Base-by-base conservation (phyloP, 2,797 vertebrate genomes). In the Taenioides sp. region DNA sequence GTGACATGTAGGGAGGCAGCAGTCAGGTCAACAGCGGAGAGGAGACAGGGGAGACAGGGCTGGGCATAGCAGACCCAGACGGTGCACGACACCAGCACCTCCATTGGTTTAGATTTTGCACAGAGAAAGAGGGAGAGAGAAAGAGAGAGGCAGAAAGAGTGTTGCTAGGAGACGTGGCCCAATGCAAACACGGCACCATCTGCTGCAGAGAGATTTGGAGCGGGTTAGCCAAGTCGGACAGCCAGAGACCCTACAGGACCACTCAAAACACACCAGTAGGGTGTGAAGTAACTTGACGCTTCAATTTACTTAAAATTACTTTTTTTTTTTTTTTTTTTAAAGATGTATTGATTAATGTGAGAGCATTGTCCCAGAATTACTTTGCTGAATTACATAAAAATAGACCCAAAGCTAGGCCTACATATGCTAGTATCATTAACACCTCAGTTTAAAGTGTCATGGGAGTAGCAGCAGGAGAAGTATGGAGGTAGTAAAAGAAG, bases 141-240 rank as follows among this genome's bases (percentile, higher is more conserved):
- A 22, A 72, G 31, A 55, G 72, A 73, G 67, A 28, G 73, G 75
- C 78, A 72, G 73, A 85, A 77, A 82, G n/a, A 18, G 74, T 75
- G 93, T 94, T 94, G 93, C 93, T 94, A 94, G 90, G 93, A 91
- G 84, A 94, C 90, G 40, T 65, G 73, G 80, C 79, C 86, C 86
- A 91, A 90, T 88, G 89, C 87, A 91, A 92, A 93, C 91, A 92
- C 76, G 71, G 80, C 89, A 86, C 91, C 93, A 92, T 93, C 90
- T 92, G 92, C 91, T 88, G 88, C 88, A 89, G 87, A 84, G 86
- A 89, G 84, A 88, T 90, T 82, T 86, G 73, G 78, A 81, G 78
- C 69, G 76, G 79, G 83, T 86, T 84, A 75, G 85, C 85, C 84
- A 87, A 86, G 79, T 88, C 40, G 83, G 89, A 87, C 85, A 76